These are phyloP conservation scores for Phaethornis superciliosus DNA, from an alignment of 2,113 vertebrate genomes.

Conservation along the genomic window DNA sequence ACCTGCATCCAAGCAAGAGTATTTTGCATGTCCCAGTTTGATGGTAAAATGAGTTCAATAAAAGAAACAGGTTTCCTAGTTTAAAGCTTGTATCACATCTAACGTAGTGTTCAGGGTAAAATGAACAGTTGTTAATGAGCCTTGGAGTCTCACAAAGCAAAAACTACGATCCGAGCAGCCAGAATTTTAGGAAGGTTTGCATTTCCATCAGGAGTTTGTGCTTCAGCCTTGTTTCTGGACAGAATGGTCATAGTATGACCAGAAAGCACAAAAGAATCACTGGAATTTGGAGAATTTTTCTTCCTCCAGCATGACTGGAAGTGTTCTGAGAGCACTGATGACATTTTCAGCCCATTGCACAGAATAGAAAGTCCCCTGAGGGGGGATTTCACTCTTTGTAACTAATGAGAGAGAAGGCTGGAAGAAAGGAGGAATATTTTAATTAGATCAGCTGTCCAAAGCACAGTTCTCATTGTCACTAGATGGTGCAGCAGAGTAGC, in stretches of 20 bases:
- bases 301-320: neutral
- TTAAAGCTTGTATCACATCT: neutral
- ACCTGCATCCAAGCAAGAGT: conserved; percentile 23
- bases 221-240: neutral
- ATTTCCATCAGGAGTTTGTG: neutral
- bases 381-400: neutral
- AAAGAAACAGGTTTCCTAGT: neutral
- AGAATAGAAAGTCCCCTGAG: neutral
- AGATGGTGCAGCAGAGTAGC: conserved; percentile 66
- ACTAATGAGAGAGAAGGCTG: neutral
- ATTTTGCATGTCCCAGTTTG: neutral
- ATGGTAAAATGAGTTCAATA: neutral
- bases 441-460: conserved; percentile 14
- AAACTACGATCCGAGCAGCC: neutral
- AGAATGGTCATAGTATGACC: neutral
- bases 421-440: neutral
- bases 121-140: neutral
- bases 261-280: neutral
- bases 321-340: neutral
- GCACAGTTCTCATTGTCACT: conserved; percentile 53
- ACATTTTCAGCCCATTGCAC: neutral
- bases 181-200: neutral
- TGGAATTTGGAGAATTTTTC: neutral
- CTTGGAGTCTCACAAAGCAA: neutral
- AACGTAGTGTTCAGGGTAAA: neutral